Percentiles rank a stretch among this genome's conserved stretches.
Evolutionary conservation across 37 sponge, comb jelly and placozoan species (phyloP).

Genomic region (Oopsacas minuta): DNA sequence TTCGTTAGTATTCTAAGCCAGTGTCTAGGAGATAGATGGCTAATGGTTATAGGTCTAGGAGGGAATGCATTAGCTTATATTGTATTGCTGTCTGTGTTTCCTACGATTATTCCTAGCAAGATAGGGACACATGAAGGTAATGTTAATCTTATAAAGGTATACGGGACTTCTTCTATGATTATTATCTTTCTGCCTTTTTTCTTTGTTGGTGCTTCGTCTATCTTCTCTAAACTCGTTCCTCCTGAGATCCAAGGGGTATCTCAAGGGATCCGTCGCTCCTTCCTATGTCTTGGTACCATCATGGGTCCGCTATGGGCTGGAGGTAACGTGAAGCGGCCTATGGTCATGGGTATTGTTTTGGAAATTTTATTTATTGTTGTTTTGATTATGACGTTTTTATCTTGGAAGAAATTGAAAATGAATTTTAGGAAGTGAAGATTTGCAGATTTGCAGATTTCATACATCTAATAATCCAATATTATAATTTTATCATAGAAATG

Average conservation of each 20-base stretch:
- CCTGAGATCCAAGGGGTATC: constrained; percentile 46
- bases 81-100: background rate
- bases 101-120: background rate
- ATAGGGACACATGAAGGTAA: background rate
- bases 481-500: too few species aligned
- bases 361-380: background rate
- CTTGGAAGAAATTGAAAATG: background rate
- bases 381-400: background rate
- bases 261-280: constrained; percentile 69
- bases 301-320: constrained; percentile 82
- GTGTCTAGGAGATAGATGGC: constrained; percentile 38
- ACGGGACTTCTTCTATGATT: background rate
- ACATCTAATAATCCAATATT: too few species aligned
- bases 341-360: background rate
- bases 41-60: constrained; percentile 39
- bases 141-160: background rate
- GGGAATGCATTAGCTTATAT: constrained; percentile 29
- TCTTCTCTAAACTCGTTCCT: constrained; percentile 64
- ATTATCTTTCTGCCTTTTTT: constrained; percentile 49
- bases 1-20: constrained; percentile 17
- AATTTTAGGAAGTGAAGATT: too few species aligned
- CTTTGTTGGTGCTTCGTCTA: constrained; percentile 41
- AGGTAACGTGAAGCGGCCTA: constrained; percentile 7
- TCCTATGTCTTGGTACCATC: constrained; percentile 56
- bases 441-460: too few species aligned